These are phyloP conservation scores for Gobiocypris rarus DNA, from an alignment of 2,113 vertebrate genomes.

Conservation along the genomic window DNA sequence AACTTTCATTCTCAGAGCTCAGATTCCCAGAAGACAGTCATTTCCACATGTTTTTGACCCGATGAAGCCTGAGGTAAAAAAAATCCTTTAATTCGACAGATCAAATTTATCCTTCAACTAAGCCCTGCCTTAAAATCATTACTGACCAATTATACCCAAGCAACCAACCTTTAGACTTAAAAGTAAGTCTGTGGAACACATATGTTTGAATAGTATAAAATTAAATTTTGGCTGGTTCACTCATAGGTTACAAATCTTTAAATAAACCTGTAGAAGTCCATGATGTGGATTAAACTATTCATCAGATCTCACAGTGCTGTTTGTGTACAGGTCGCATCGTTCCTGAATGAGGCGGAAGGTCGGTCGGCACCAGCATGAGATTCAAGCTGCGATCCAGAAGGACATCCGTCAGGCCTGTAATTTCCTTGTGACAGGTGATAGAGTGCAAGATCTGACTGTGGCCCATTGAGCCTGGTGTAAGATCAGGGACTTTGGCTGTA, in stretches of 20 bases:
- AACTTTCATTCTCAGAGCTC: neutral
- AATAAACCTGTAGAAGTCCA: no score
- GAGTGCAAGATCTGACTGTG: conserved; percentile 65
- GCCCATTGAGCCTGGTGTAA: conserved; percentile 57
- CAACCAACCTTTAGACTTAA: neutral
- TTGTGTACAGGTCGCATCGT: conserved; percentile 2
- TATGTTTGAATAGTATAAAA: no score
- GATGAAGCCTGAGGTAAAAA: neutral
- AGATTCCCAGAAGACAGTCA: neutral
- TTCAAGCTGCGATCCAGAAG: conserved; percentile 56
- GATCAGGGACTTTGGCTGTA: conserved; percentile 20
- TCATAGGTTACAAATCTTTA: no score
- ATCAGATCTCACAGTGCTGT: conserved; percentile 1
- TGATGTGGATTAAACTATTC: no score
- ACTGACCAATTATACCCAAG: neutral
- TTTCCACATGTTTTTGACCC: neutral
- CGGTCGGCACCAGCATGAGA: conserved; percentile 34
- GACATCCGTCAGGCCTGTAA: conserved; percentile 63
- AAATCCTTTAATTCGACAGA: neutral
- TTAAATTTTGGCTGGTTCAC: no score
- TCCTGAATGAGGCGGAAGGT: neutral
- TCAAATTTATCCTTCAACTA: no score
- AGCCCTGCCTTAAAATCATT: neutral
- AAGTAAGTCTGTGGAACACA: no score
- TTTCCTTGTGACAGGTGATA: conserved; percentile 73